Percentiles rank a stretch among this genome's conserved stretches.
Conservation (phyloP, 2,888 invertebrate species). For the Eledona agricola region DNA sequence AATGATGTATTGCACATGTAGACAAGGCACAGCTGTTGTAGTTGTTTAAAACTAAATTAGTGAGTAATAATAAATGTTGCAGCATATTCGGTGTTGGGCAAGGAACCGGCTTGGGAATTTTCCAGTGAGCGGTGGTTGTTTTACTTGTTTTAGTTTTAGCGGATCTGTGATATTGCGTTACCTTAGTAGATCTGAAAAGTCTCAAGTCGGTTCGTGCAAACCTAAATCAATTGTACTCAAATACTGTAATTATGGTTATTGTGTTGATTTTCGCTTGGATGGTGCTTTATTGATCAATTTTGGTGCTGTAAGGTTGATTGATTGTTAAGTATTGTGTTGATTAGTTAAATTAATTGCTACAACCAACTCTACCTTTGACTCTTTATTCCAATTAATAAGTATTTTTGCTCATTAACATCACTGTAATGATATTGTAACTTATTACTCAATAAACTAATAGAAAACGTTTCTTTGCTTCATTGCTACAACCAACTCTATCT, state of each 20-base stretch:
- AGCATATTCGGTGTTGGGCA: conserved; percentile 2
- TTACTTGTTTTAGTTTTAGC: conserved; percentile 17
- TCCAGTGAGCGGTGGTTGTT: conserved; percentile 4
- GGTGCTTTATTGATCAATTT: conserved; percentile 21
- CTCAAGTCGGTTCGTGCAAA: conserved; percentile 9
- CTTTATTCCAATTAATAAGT: conserved; percentile 8
- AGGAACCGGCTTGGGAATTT: conserved; percentile 15
- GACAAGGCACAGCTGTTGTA: conserved; percentile 46
- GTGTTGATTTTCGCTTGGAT: conserved; percentile 19
- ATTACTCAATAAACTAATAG: conserved; percentile 27
- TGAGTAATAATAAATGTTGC: conserved; percentile 4
- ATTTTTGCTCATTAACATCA: conserved; percentile 23
- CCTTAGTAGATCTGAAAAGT: conserved; percentile 16
- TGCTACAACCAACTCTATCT: background rate
- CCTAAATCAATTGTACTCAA: conserved; percentile 11
- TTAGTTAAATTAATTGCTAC: conserved; percentile 3
- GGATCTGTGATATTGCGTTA: conserved; percentile 34
- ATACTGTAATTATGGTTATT: too few species aligned
- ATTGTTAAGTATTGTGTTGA: conserved; percentile 1
- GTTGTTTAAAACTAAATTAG: conserved; percentile 6
- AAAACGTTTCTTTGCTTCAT: too few species aligned
- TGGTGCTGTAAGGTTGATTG: conserved; percentile 15
- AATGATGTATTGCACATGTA: conserved; percentile 48
- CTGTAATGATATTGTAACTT: conserved; percentile 19
- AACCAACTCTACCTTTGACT: conserved; percentile 1